Percentiles rank a stretch among this genome's conserved stretches.
Conservation (phyloP, 92 coral and sea anemone genomes). For the Phenganax subtilis region DNA sequence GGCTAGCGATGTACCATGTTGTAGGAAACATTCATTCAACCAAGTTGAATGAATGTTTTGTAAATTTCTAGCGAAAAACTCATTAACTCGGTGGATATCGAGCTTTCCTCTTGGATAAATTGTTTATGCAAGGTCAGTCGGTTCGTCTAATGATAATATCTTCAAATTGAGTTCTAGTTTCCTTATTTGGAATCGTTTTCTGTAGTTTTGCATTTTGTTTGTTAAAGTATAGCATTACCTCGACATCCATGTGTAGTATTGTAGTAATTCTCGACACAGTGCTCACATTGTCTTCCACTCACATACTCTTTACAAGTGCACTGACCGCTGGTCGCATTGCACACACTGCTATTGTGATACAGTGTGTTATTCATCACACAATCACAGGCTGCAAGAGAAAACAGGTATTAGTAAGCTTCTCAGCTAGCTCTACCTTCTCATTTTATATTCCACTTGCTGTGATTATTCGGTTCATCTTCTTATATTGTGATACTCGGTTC, state of each 20-base stretch:
- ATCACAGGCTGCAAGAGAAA: constrained; percentile 49
- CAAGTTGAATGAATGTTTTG: no score
- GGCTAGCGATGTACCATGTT: no score
- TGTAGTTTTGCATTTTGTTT: not conserved
- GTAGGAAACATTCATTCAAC: no score
- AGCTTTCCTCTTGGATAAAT: no score
- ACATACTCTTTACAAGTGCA: constrained; percentile 73
- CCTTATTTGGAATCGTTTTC: not conserved
- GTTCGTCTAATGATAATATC: no score
- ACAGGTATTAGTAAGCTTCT: not conserved
- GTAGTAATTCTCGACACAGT: constrained; percentile 93
- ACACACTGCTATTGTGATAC: constrained; percentile 75
- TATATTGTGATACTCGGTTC: no score
- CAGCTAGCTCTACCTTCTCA: no score
- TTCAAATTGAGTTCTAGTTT: not conserved
- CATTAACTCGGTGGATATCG: no score
- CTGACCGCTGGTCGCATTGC: constrained; percentile 65
- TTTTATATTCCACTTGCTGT: not conserved
- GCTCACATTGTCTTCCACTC: constrained; percentile 82
- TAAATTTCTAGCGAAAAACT: no score
- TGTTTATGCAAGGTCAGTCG: no score
- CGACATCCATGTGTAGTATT: constrained; percentile 75
- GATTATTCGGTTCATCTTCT: not conserved
- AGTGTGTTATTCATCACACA: constrained; percentile 77
- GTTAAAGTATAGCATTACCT: constrained; percentile 42